Evolutionary conservation across 2,113 vertebrate species (phyloP).

Genomic region (Campylomormyrus tamandua): DNA sequence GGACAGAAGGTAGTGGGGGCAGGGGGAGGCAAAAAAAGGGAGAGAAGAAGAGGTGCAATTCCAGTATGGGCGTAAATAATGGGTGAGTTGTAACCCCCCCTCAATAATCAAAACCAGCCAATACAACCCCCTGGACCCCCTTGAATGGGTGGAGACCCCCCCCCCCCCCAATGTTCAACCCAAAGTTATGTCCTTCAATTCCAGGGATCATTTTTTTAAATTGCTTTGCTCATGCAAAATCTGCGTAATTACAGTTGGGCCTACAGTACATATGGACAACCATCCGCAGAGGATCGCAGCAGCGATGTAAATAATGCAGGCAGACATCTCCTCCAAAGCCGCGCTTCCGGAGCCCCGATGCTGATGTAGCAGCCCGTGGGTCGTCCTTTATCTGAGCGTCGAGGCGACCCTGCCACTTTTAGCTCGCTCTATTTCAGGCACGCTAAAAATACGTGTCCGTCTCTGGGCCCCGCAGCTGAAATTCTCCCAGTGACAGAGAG

Average conservation of each 20-base stretch:
- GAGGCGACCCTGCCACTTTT: not conserved
- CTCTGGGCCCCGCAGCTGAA: not conserved
- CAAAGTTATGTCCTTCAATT: not conserved
- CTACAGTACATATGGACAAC: not conserved
- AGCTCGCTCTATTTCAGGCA: constrained; percentile 2
- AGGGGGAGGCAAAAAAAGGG: not conserved
- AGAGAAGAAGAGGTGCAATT: not conserved
- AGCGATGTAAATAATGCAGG: constrained; percentile 6
- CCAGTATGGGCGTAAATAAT: not conserved
- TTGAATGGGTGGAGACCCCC: not conserved
- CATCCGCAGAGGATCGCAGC: not conserved
- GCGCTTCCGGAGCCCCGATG: not conserved
- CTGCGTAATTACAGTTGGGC: not conserved
- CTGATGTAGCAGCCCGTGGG: not conserved
- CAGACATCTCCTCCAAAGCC: not conserved
- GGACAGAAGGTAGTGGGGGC: not conserved
- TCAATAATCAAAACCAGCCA: not conserved
- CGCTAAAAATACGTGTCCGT: not conserved
- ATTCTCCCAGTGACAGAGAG: not conserved
- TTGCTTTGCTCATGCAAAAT: not conserved
- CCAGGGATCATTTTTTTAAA: not conserved
- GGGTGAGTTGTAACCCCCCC: too few relatives aligned
- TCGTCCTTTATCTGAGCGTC: not conserved
- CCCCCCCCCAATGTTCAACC: not conserved
- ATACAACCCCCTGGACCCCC: not conserved